Percentiles rank a stretch among this genome's conserved stretches.
phyloP scores from a whole-genome alignment of 1,140 invertebrate species.

The Bombus sylvicola region DNA sequence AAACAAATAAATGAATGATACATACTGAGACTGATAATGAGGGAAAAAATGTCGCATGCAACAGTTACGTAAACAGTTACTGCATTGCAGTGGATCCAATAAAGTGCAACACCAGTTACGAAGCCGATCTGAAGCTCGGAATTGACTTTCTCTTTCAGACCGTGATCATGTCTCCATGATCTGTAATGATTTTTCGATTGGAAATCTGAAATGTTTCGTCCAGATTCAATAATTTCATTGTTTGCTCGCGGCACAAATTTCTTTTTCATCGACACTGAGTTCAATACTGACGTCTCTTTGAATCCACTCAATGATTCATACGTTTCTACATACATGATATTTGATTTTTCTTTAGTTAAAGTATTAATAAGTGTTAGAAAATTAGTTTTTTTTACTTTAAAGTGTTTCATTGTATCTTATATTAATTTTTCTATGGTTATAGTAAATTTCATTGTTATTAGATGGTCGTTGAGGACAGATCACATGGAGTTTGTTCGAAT shows the following conservation, averaged over 20 bases:
- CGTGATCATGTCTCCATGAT: neutral
- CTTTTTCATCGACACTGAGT: neutral
- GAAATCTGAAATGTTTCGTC: neutral
- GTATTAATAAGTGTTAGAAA: no score
- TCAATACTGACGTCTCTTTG: neutral
- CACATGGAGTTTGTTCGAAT: no score
- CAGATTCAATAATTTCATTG: neutral
- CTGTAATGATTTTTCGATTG: constrained; percentile 40
- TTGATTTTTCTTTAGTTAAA: no score
- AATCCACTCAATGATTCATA: neutral
- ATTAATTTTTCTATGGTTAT: no score
- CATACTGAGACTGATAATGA: neutral
- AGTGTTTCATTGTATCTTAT: no score
- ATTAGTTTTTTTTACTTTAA: no score
- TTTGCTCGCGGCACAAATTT: neutral
- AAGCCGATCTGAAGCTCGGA: constrained; percentile 36
- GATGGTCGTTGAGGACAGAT: no score
- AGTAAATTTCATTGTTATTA: no score
- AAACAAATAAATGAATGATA: neutral
- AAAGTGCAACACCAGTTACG: constrained; percentile 36
- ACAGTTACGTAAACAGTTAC: constrained; percentile 49
- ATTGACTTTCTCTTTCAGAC: constrained; percentile 69
- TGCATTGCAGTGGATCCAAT: constrained; percentile 52
- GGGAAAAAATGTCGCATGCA: constrained; percentile 11
- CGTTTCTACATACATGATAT: no score